phyloP scores from a whole-genome alignment of 2,888 invertebrate genomes.

The Seira ritae region DNA sequence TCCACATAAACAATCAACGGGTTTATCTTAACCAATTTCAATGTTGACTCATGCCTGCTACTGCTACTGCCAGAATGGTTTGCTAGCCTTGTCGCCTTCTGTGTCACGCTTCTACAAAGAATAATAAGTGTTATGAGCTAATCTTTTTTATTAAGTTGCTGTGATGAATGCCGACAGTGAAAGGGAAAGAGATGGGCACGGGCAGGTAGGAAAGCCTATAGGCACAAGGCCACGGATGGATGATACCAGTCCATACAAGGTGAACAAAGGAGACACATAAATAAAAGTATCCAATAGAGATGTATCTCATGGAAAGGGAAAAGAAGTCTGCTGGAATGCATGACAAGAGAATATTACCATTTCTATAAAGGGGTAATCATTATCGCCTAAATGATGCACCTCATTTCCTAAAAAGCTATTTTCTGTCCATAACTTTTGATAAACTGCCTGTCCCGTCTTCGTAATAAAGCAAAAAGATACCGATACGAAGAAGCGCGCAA shows the following conservation, averaged over 20 bases:
- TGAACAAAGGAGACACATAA: too few species aligned
- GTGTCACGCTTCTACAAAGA: too few species aligned
- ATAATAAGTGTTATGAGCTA: too few species aligned
- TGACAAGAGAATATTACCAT: constrained; percentile 50
- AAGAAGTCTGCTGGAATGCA: constrained; percentile 43
- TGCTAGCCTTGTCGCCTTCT: too few species aligned
- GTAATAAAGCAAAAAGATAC: background rate
- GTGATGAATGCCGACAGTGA: background rate
- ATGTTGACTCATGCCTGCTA: too few species aligned
- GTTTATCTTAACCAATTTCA: too few species aligned
- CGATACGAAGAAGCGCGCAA: background rate
- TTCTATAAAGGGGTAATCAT: constrained; percentile 32
- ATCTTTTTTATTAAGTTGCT: background rate
- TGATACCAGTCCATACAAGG: too few species aligned
- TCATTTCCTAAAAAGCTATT: constrained; percentile 31
- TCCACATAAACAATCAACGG: too few species aligned
- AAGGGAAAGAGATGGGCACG: background rate
- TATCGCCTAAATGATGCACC: constrained; percentile 40
- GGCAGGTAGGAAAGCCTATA: background rate
- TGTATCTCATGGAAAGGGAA: constrained; percentile 15
- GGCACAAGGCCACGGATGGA: background rate
- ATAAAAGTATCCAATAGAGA: constrained; percentile 53
- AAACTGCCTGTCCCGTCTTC: constrained; percentile 1
- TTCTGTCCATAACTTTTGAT: constrained; percentile 14
- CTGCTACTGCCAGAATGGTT: too few species aligned